Evolutionary conservation across 2,113 vertebrate genomes (phyloP).

Genomic region (Hylia prasina): DNA sequence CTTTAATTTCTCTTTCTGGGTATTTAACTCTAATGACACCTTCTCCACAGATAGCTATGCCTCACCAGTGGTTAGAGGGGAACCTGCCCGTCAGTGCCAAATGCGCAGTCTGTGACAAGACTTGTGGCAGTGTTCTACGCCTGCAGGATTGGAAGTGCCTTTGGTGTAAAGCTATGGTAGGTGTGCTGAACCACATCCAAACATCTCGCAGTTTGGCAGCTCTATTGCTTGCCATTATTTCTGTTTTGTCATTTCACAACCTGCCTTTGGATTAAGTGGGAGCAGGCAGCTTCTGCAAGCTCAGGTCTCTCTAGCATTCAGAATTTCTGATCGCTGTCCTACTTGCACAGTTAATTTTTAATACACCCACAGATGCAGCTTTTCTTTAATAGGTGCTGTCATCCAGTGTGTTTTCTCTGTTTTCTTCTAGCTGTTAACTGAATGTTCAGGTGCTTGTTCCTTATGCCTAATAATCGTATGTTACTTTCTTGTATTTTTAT

Average conservation of each 20-base stretch:
- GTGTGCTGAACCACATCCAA: not conserved
- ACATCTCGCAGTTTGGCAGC: not conserved
- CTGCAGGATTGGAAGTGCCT: conserved; percentile 98
- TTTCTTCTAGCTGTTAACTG: not conserved
- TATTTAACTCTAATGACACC: not conserved
- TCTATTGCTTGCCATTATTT: not conserved
- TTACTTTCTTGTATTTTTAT: not conserved
- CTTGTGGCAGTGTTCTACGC: conserved; percentile 93
- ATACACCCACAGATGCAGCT: not conserved
- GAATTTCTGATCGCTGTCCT: not conserved
- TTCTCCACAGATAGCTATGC: conserved; percentile 88
- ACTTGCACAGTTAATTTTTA: not conserved
- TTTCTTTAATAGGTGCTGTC: not conserved
- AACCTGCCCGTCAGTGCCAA: conserved; percentile 97
- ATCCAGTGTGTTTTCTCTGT: not conserved
- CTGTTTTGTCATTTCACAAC: not conserved
- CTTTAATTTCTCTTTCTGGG: not conserved
- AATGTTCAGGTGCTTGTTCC: not conserved
- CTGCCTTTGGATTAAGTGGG: not conserved
- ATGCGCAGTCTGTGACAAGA: conserved; percentile 96
- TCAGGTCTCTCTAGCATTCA: not conserved
- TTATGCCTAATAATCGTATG: not conserved
- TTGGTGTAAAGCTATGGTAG: conserved; percentile 98
- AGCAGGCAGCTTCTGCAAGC: not conserved
- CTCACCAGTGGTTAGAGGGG: conserved; percentile 97